phyloP scores from a whole-genome alignment of 1,140 invertebrate genomes.

The Octopus bimaculoides region DNA sequence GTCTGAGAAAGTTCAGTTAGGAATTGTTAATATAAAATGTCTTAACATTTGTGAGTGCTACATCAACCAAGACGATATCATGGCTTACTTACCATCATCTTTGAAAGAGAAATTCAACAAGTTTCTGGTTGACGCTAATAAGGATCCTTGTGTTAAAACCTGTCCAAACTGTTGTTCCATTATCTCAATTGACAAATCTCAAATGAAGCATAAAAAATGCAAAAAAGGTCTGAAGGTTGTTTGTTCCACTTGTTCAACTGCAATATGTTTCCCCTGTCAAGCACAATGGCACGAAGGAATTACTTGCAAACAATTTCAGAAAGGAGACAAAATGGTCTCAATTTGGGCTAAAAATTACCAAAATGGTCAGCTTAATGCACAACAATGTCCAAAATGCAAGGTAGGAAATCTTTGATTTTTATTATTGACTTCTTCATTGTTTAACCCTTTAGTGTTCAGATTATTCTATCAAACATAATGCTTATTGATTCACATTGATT shows the following conservation, averaged over 20 bases:
- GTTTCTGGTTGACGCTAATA: constrained; percentile 54
- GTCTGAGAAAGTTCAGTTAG: constrained; percentile 42
- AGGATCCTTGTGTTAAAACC: constrained; percentile 53
- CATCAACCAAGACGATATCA: constrained; percentile 54
- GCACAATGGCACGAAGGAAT: constrained; percentile 56
- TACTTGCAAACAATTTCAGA: constrained; percentile 55
- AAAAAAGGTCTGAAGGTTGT: constrained; percentile 38
- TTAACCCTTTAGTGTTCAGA: no score
- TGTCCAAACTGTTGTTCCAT: constrained; percentile 56
- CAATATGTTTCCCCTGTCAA: constrained; percentile 60
- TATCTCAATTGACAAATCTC: constrained; percentile 22
- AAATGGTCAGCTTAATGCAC: constrained; percentile 57
- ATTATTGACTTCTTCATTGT: no score
- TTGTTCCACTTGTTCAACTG: constrained; percentile 51
- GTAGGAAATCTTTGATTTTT: constrained; percentile 32
- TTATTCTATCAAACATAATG: no score
- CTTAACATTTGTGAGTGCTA: constrained; percentile 44
- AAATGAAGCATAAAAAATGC: constrained; percentile 24
- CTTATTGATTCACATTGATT: no score
- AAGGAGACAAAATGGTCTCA: constrained; percentile 56
- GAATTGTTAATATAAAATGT: constrained; percentile 52
- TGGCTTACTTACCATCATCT: constrained; percentile 35
- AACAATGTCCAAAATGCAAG: constrained; percentile 59
- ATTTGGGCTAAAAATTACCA: constrained; percentile 55
- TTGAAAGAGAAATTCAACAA: constrained; percentile 52